These are phyloP conservation scores for Macrophya alboannulata DNA, from an alignment of 2,888 invertebrate species.

Conservation along the genomic window DNA sequence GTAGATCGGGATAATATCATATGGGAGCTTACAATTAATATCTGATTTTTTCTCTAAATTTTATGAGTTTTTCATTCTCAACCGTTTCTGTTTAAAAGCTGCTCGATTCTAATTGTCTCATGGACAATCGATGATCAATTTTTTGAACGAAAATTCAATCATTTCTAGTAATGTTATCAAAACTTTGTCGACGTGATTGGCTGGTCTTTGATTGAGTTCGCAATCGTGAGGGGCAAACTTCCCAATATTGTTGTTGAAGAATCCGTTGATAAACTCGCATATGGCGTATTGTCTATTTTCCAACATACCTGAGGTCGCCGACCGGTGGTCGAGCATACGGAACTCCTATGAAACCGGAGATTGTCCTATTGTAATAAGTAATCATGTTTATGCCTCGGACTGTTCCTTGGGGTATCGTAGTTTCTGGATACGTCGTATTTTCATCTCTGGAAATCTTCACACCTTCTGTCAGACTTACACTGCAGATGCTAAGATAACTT, in stretches of 20 bases:
- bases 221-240: not conserved
- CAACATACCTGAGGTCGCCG: conserved; percentile 11
- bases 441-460: not conserved
- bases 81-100: no score
- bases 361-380: not conserved
- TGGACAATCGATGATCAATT: not conserved
- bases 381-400: not conserved
- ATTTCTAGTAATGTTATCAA: no score
- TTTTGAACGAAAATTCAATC: no score
- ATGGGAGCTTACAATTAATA: not conserved
- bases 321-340: conserved; percentile 28
- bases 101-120: no score
- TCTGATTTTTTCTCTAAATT: not conserved
- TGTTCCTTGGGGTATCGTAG: conserved; percentile 18
- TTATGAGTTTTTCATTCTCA: no score
- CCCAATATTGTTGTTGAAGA: not conserved
- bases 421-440: conserved; percentile 4
- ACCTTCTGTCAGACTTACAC: not conserved
- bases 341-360: conserved; percentile 13
- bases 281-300: not conserved
- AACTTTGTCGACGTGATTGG: no score
- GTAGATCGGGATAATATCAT: not conserved
- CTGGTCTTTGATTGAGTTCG: no score
- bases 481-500: not conserved
- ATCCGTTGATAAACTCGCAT: not conserved